Conservation (phyloP, 2,113 vertebrate species). For the Platycercus adscitus region DNA sequence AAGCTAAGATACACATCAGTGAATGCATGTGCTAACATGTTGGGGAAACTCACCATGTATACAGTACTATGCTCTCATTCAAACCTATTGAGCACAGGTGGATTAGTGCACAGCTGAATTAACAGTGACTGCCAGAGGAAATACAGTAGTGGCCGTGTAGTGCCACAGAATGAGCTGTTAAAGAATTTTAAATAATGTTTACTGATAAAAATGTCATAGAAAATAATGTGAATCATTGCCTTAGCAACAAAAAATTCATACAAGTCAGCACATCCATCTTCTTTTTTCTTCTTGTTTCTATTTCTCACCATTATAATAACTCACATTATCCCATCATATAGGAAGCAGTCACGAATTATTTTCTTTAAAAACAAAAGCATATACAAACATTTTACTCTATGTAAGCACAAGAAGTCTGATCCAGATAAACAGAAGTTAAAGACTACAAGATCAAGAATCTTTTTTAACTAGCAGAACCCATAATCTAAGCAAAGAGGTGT, state of each 20-base stretch:
- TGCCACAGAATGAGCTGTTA: background rate
- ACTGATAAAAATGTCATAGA: background rate
- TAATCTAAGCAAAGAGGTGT: background rate
- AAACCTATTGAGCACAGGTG: background rate
- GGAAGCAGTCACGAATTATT: background rate
- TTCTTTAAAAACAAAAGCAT: background rate
- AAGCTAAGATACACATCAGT: background rate
- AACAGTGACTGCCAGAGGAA: background rate
- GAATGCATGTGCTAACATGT: background rate
- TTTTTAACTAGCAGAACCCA: background rate
- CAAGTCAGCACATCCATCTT: background rate
- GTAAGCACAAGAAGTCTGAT: background rate
- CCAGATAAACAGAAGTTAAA: background rate
- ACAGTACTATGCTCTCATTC: background rate
- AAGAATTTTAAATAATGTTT: background rate
- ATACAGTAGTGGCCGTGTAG: background rate
- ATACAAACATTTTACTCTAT: background rate
- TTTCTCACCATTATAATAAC: background rate
- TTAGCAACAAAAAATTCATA: background rate
- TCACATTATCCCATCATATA: background rate
- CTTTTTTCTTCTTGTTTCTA: background rate
- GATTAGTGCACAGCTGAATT: background rate
- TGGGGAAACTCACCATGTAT: background rate
- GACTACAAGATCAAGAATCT: background rate
- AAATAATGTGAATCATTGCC: background rate